These are phyloP conservation scores for Myotis myotis DNA, from an alignment of 2,797 vertebrate genomes.

Conservation along the genomic window DNA sequence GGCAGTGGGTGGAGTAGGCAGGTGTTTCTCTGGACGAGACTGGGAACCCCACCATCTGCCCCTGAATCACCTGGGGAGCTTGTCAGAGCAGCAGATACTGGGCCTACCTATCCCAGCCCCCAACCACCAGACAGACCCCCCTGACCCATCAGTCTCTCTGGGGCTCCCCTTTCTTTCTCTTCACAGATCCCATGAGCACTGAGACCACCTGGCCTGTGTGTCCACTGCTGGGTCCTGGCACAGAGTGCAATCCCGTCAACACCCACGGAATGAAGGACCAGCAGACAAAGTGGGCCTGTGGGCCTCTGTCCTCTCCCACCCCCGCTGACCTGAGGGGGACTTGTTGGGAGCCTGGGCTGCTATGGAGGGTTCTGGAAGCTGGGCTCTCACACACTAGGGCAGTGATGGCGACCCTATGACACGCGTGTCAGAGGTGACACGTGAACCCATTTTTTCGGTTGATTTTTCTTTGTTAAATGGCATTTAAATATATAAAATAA, in stretches of 20 bases:
- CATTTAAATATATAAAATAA: too few species aligned
- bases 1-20: not conserved
- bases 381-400: not conserved
- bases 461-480: too few species aligned
- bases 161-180: not conserved
- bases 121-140: not conserved
- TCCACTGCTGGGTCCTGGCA: not conserved
- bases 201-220: not conserved
- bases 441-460: too few species aligned
- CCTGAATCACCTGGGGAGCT: not conserved
- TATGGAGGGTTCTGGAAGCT: not conserved
- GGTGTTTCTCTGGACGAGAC: not conserved
- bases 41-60: not conserved
- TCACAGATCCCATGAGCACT: not conserved
- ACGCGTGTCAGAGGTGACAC: too few species aligned
- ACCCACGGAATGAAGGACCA: not conserved
- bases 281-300: accelerated
- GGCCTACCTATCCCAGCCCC: not conserved
- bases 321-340: not conserved
- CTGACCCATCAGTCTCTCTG: not conserved
- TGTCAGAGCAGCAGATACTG: not conserved
- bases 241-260: not conserved
- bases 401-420: too few species aligned
- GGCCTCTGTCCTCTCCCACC: not conserved
- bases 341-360: not conserved